A percentile compares a stretch with the other conserved stretches of the same genome.
phyloP scores from a whole-genome alignment of 2,888 invertebrate genomes.

The Eudasyphora cyanicolor region DNA sequence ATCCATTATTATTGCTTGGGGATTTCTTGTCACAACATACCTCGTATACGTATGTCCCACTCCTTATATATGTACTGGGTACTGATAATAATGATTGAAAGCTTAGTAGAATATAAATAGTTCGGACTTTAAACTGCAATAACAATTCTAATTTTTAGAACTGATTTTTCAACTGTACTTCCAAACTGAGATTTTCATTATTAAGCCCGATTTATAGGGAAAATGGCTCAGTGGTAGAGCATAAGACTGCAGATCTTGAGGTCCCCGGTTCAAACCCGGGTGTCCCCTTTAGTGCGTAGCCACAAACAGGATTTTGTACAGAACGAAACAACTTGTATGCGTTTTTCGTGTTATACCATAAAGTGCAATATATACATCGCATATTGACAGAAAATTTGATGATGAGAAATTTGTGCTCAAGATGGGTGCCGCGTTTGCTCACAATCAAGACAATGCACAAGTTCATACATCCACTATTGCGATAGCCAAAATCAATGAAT shows the following conservation, averaged over 20 bases:
- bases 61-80: no score
- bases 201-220: slow-evolving; percentile 63
- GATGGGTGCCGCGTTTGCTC: no score
- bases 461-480: no score
- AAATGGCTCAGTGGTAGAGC: slow-evolving; percentile 77
- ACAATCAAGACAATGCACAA: no score
- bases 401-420: no score
- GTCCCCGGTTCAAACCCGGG: slow-evolving; percentile 75
- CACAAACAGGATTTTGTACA: background rate
- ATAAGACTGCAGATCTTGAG: slow-evolving; percentile 78
- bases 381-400: no score
- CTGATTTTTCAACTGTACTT: background rate
- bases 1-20: no score
- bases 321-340: no score
- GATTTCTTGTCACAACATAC: background rate
- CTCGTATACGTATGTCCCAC: background rate
- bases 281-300: slow-evolving; percentile 65
- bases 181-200: background rate
- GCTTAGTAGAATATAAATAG: background rate
- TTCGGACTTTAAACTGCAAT: background rate
- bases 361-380: no score
- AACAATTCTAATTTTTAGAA: background rate
- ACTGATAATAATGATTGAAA: no score
- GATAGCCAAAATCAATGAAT: no score
- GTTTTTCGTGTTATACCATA: no score